Conservation (phyloP, 2,888 invertebrate genomes). For the Leptopterna dolabrata region DNA sequence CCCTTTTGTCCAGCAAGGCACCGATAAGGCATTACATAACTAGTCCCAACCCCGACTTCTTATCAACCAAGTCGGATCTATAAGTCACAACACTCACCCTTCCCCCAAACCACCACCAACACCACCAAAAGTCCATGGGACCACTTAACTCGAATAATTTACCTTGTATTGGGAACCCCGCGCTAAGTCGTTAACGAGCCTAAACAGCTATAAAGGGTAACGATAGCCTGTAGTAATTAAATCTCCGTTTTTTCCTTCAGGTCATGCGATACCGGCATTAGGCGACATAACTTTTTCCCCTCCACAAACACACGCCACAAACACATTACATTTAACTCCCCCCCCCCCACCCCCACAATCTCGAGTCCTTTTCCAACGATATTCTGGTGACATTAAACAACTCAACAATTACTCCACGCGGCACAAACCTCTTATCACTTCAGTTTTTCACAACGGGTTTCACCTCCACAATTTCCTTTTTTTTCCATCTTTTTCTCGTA, state of each 20-base stretch:
- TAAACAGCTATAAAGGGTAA: slow-evolving; percentile 45
- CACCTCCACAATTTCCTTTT: neutral
- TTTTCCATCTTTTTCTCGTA: slow-evolving; percentile 26
- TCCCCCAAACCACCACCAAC: neutral
- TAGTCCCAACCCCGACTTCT: neutral
- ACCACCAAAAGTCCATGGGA: neutral
- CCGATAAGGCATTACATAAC: slow-evolving; percentile 24
- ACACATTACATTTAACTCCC: slow-evolving; percentile 31
- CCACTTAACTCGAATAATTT: slow-evolving; percentile 48
- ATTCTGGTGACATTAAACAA: slow-evolving; percentile 46
- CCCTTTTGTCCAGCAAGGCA: slow-evolving; percentile 37
- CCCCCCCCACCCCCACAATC: neutral
- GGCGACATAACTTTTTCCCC: slow-evolving; percentile 38
- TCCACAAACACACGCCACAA: slow-evolving; percentile 38
- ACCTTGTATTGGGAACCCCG: slow-evolving; percentile 22
- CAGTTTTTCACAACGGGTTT: neutral
- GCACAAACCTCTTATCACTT: slow-evolving; percentile 31
- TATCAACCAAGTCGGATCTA: slow-evolving; percentile 7
- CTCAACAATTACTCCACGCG: slow-evolving; percentile 29
- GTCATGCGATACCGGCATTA: slow-evolving; percentile 45
- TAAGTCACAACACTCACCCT: neutral
- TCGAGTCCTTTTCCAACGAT: slow-evolving; percentile 5
- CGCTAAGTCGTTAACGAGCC: slow-evolving; percentile 47
- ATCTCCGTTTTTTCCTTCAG: slow-evolving; percentile 21
- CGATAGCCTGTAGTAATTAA: slow-evolving; percentile 50